Percentiles rank a stretch among this genome's conserved stretches.
phyloP scores from a whole-genome alignment of 2,888 invertebrate genomes.

The Ceraclea dissimilis region DNA sequence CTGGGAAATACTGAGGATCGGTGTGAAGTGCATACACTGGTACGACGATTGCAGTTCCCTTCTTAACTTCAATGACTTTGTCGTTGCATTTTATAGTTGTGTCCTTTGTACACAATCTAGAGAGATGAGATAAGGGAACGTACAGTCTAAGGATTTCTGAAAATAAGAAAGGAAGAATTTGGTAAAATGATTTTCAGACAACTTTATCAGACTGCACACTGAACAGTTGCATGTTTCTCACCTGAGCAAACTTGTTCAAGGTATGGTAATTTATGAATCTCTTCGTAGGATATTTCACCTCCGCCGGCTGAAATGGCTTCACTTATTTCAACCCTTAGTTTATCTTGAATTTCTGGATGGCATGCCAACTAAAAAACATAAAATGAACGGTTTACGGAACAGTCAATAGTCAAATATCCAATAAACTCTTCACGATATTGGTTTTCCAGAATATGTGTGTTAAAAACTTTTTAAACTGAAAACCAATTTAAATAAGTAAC shows the following conservation, averaged over 20 bases:
- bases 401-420: no score
- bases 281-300: slow-evolving; percentile 3
- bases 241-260: slow-evolving; percentile 10
- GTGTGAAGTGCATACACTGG: background rate
- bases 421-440: no score
- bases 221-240: background rate
- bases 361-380: slow-evolving; percentile 7
- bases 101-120: background rate
- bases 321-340: slow-evolving; percentile 5
- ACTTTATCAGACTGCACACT: no score
- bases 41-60: background rate
- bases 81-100: background rate
- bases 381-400: background rate
- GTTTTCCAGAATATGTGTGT: no score
- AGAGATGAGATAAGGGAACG: background rate
- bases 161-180: no score
- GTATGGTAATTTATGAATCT: slow-evolving; percentile 4
- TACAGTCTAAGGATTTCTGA: slow-evolving; percentile 6
- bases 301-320: background rate
- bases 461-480: no score
- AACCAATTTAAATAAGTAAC: no score
- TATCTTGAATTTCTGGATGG: slow-evolving; percentile 6
- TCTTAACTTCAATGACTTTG: background rate
- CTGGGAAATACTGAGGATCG: background rate
- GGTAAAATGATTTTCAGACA: no score